Base-by-base conservation (phyloP, 2,888 invertebrate genomes). In the Argyra leucocephala region DNA sequence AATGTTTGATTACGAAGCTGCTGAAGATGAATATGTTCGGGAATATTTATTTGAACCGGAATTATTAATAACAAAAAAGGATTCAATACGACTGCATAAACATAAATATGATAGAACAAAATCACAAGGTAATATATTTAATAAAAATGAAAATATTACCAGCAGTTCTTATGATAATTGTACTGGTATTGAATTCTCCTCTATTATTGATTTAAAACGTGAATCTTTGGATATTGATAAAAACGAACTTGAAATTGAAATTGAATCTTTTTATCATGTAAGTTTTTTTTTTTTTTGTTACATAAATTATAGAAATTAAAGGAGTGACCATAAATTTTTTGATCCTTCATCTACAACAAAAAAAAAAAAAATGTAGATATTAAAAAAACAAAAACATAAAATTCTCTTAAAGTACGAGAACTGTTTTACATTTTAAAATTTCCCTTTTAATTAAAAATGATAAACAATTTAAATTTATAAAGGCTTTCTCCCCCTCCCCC, bases 21-120 rank as follows among this genome's bases (percentile, higher is more conserved):
- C 70, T 22, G 74, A 75, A 67, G 77, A 79, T 72, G 76, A 77
- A 73, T 78, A 73, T 68, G 74, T 77, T 68, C 77, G 78, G 67
- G 79, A 78, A 72, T 79, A 76, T 71, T 73, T 77, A 60, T 78
- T 78, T 69, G 78, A 78, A 69, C 78, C 78, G 70, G 78, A 78
- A 70, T 70, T 78, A 67, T 70, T 78, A 67, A 73, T 75, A 69
- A 75, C 74, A 70, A 75, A 75, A 63, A 74, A 76, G 70, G 79
- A 78, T 64, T 78, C 71, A 22, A 67, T 69, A 36, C 65, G 74
- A 68, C 69, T 74, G 60, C 37, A 70, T 66, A 66, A 72, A 73
- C 60, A 71, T 72, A 68, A 65, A 65, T 63, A 66, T 67, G 63
- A 67, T 72, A 66, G 72, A 69, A 24, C 37, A 22, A 61, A 15